Percentiles rank a stretch among this genome's conserved stretches.
Conservation (phyloP, 2,113 vertebrate genomes). For the Rhadina sibilatrix region DNA sequence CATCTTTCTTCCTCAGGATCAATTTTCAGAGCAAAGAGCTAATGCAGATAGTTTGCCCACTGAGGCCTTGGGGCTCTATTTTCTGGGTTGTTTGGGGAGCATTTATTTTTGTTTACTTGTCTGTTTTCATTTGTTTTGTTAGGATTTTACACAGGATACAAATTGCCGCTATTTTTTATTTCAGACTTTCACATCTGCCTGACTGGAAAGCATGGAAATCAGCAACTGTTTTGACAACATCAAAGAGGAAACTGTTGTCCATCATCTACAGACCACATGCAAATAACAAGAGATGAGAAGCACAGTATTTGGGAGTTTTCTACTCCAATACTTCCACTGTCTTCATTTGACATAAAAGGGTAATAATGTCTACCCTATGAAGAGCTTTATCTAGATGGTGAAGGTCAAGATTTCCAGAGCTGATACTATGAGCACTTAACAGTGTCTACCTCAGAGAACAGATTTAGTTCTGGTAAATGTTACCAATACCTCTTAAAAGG, state of each 20-base stretch:
- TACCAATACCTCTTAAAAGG: neutral
- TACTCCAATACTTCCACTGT: neutral
- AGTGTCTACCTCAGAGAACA: neutral
- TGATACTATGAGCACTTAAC: neutral
- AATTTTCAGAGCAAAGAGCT: neutral
- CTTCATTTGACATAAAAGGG: neutral
- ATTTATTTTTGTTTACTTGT: neutral
- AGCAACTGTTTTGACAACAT: neutral
- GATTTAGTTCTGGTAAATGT: neutral
- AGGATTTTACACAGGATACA: neutral
- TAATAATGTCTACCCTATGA: neutral
- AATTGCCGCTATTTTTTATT: neutral
- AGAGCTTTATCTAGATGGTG: neutral
- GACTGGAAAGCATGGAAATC: neutral
- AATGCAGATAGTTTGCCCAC: neutral
- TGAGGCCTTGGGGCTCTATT: neutral
- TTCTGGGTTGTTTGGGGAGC: neutral
- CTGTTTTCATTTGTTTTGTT: neutral
- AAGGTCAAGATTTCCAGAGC: neutral
- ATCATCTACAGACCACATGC: neutral
- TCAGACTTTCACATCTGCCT: neutral
- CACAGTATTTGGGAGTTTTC: neutral
- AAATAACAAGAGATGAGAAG: neutral
- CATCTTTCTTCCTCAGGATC: neutral
- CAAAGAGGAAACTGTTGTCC: neutral